Conservation (phyloP, 2,113 vertebrate genomes). For the Chamaea fasciata region DNA sequence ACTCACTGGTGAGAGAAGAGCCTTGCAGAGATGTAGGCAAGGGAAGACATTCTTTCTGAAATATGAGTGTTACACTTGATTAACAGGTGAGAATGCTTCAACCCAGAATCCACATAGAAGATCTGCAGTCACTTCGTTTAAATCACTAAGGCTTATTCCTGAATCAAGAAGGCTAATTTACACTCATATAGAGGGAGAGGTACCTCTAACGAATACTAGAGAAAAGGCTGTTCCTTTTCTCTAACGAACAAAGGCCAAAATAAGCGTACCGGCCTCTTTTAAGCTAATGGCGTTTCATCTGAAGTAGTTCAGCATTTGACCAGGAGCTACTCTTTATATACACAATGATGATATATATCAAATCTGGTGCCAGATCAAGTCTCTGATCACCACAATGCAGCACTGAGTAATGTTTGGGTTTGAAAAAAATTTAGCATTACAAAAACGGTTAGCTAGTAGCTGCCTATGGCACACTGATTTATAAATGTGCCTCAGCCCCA, state of each 20-base stretch:
- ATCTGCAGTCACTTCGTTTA: background rate
- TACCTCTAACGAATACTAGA: background rate
- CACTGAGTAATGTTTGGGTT: background rate
- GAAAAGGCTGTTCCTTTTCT: background rate
- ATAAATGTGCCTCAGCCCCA: background rate
- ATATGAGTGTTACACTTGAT: background rate
- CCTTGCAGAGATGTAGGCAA: background rate
- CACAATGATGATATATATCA: fast-evolving
- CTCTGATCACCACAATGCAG: background rate
- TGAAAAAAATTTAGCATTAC: background rate
- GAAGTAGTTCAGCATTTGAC: background rate
- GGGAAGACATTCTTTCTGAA: background rate
- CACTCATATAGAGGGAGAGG: fast-evolving
- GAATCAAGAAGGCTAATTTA: background rate
- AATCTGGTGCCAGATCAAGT: background rate
- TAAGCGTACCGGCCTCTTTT: background rate
- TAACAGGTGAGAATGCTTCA: background rate
- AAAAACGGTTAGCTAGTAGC: background rate
- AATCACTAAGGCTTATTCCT: background rate
- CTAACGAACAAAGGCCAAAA: background rate
- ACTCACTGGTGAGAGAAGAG: background rate
- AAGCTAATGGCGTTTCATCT: background rate
- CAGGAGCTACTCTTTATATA: background rate
- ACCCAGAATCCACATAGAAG: background rate
- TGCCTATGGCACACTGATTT: background rate